These are phyloP conservation scores for Pangasius djambal DNA, from an alignment of 2,797 vertebrate genomes.

Conservation along the genomic window DNA sequence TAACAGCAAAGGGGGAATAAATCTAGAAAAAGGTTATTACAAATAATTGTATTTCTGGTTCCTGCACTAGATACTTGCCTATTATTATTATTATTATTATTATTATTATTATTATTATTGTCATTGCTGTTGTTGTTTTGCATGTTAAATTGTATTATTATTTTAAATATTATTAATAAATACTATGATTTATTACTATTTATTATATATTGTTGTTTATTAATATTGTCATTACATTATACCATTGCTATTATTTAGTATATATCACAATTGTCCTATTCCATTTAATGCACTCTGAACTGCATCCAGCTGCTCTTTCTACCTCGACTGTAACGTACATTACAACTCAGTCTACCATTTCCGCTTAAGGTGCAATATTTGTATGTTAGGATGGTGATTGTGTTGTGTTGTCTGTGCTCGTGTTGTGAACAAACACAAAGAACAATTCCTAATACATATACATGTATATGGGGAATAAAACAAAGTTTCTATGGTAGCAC, in stretches of 20 bases:
- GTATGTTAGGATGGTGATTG: not conserved
- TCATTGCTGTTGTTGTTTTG: no score
- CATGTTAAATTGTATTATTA: no score
- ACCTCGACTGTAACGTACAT: not conserved
- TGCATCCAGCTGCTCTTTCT: not conserved
- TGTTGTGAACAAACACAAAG: not conserved
- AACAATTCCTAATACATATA: not conserved
- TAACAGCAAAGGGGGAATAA: no score
- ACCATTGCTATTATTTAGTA: not conserved
- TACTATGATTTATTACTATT: no score
- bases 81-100: no score
- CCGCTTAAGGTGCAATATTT: not conserved
- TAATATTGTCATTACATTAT: not conserved
- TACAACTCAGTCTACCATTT: not conserved
- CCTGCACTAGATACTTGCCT: no score
- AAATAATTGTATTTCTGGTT: no score
- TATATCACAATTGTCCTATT: not conserved
- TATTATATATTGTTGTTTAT: not conserved
- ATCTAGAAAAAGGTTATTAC: no score
- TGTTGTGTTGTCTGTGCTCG: not conserved
- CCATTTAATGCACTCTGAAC: no score
- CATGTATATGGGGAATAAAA: not conserved
- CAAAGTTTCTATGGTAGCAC: not conserved
- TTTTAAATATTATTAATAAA: no score
- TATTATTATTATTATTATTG: no score